These are phyloP conservation scores for Phrynosoma platyrhinos DNA, from an alignment of 2,113 vertebrate genomes.

Conservation along the genomic window DNA sequence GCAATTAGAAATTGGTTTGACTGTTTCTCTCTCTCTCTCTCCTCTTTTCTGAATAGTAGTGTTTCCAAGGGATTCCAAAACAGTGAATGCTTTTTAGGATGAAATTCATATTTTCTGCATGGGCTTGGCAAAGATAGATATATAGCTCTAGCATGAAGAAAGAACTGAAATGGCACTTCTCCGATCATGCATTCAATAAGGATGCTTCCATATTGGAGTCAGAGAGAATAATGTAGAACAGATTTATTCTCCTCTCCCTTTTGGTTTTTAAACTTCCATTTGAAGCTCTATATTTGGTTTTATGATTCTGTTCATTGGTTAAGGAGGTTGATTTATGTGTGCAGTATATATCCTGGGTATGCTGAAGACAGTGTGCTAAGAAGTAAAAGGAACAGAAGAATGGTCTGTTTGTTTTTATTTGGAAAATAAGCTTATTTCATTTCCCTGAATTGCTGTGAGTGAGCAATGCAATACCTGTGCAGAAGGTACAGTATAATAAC, in stretches of 20 bases:
- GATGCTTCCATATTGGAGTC: slow-evolving; percentile 44
- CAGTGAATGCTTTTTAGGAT: slow-evolving; percentile 65
- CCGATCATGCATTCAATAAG: slow-evolving; percentile 35
- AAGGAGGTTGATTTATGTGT: slow-evolving; percentile 42
- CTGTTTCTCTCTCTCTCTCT: slow-evolving; percentile 48
- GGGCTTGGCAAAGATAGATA: slow-evolving; percentile 55
- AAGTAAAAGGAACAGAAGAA: slow-evolving; percentile 50
- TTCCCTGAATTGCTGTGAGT: slow-evolving; percentile 59
- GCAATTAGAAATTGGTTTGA: slow-evolving; percentile 62
- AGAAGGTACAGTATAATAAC: slow-evolving; percentile 47
- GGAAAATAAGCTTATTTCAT: slow-evolving; percentile 66
- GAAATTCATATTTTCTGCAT: slow-evolving; percentile 58
- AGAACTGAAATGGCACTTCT: slow-evolving; percentile 72
- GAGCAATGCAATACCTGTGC: slow-evolving; percentile 44
- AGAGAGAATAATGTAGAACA: slow-evolving; percentile 47
- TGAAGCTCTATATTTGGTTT: slow-evolving; percentile 48
- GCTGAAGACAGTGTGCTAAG: slow-evolving; percentile 37
- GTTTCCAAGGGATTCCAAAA: slow-evolving; percentile 64
- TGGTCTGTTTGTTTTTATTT: slow-evolving; percentile 45
- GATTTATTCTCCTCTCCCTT: slow-evolving; percentile 57
- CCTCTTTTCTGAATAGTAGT: slow-evolving; percentile 24
- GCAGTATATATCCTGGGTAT: slow-evolving; percentile 22
- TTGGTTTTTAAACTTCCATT: slow-evolving; percentile 63
- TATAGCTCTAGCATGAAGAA: slow-evolving; percentile 49
- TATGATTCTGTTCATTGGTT: slow-evolving; percentile 62